Evolutionary conservation across 2,797 vertebrate species (phyloP), one percentile per base, ranked within the genome.

Genomic region (Cossypha dichroa): DNA sequence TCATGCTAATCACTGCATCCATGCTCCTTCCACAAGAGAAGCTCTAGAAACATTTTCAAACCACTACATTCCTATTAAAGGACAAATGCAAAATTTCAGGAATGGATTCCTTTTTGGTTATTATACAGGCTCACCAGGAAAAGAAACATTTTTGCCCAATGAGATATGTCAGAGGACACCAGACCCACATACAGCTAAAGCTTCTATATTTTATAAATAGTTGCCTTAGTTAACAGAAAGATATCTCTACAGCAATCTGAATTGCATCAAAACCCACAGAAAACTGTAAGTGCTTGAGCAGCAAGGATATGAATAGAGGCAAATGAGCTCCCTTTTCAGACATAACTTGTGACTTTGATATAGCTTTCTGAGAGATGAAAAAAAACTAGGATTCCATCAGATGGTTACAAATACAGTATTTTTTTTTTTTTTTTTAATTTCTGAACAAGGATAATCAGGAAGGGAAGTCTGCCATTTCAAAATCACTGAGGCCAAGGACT

Each of bases 301-400:
- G 41, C 54, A 83, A 73, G 52, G 40, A 60, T 80, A 66, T 93
- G 80, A 95, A 88, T 64, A 77, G 81, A 28, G 16, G 31, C 23
- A 93, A 97, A 96, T 48, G 66, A 93, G 70, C 56, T 95, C 40
- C 26, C 14, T 90, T 93, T 88, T 88, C 51, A 60, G 38, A 26
- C 28, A 31, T 25, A 82, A 88, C 74, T 90, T 63, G 67, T 9
- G 59, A 82, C 68, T 87, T 91, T 49, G 26, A 73, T 40, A 25
- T 2, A 67, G 64, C 26, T 76, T 79, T 97, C 18, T 68, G 76
- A 69, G 21, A 78, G n/a, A 84, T 41, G 12, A 4, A 56, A 55
- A 55, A 40, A 86, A 63, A 5, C 25, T 26, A 82, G 62, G 25
- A 75, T 58, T 62, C 28, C 40, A 68, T 79, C 69, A 75, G 51